Conservation (phyloP, 2,113 vertebrate genomes). For the Rhineura floridana region DNA sequence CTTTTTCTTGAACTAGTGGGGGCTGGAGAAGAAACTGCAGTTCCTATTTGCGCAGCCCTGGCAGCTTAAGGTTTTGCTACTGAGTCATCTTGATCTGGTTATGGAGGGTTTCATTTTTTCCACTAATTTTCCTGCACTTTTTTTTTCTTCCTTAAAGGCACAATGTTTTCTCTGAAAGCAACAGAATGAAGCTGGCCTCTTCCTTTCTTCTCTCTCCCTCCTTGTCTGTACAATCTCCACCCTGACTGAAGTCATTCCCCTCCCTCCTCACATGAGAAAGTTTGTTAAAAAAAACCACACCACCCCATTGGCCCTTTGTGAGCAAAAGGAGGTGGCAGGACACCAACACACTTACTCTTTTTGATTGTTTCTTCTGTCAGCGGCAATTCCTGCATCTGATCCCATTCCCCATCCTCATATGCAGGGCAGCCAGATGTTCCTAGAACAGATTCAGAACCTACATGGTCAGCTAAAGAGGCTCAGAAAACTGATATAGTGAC, state of each 20-base stretch:
- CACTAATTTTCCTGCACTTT: conserved; percentile 32
- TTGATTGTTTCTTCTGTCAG: background rate
- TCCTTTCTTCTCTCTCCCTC: background rate
- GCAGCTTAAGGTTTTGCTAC: background rate
- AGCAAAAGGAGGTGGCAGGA: conserved; percentile 40
- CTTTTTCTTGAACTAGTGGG: background rate
- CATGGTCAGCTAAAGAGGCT: background rate
- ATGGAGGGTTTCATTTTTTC: conserved; percentile 45
- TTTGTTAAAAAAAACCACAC: background rate
- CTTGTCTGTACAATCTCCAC: conserved; percentile 39
- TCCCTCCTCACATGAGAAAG: conserved; percentile 51
- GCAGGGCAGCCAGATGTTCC: background rate
- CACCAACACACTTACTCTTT: background rate
- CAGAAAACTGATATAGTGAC: conserved; percentile 34
- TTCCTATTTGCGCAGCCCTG: too few relatives aligned
- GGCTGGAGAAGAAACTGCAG: background rate
- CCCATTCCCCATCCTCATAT: fast-evolving
- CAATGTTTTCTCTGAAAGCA: conserved; percentile 7
- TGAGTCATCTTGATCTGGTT: background rate
- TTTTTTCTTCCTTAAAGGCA: conserved; percentile 46
- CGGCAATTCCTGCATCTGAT: background rate
- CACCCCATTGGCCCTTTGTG: background rate
- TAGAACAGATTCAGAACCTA: background rate
- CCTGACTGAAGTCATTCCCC: conserved; percentile 41
- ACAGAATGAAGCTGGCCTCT: conserved; percentile 17